Evolutionary conservation across 2,888 invertebrate genomes (phyloP).

Genomic region (Nomada flava): DNA sequence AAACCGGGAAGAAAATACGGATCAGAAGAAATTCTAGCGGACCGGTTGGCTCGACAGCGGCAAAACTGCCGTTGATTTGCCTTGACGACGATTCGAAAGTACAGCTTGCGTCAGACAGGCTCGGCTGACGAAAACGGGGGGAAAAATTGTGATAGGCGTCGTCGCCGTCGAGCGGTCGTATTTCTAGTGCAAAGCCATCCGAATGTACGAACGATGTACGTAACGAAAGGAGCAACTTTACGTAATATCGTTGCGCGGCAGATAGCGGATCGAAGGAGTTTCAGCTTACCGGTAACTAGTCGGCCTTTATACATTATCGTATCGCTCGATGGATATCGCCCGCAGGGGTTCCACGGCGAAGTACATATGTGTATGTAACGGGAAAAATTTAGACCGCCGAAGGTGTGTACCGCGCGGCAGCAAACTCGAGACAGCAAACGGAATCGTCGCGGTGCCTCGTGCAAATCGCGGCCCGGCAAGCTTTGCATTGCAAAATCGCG

Average conservation of each 20-base stretch:
- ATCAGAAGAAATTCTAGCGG: constrained; percentile 16
- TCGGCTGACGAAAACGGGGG: not conserved
- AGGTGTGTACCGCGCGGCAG: not conserved
- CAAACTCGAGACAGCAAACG: not conserved
- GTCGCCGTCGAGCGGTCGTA: not conserved
- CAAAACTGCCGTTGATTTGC: not conserved
- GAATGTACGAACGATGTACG: not conserved
- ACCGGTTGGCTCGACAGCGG: not conserved
- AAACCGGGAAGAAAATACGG: constrained; percentile 21
- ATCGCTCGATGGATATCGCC: not conserved
- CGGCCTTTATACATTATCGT: constrained; percentile 26
- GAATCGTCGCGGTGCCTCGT: not conserved
- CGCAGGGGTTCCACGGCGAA: not conserved
- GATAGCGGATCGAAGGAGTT: constrained; percentile 40
- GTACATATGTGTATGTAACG: not conserved
- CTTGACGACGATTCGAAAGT: constrained; percentile 2
- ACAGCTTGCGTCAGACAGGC: constrained; percentile 8
- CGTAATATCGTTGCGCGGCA: constrained; percentile 36
- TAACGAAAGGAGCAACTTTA: constrained; percentile 46
- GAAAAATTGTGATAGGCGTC: not conserved
- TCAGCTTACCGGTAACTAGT: constrained; percentile 29
- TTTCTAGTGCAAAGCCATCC: constrained; percentile 2
- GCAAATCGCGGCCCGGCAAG: not conserved
- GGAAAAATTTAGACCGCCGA: not conserved
- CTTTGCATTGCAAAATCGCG: constrained; percentile 39